A percentile compares a stretch with the other conserved stretches of the same genome.
Evolutionary conservation across 2,113 vertebrate species (phyloP).

Genomic region (Anarrhichthys ocellatus): DNA sequence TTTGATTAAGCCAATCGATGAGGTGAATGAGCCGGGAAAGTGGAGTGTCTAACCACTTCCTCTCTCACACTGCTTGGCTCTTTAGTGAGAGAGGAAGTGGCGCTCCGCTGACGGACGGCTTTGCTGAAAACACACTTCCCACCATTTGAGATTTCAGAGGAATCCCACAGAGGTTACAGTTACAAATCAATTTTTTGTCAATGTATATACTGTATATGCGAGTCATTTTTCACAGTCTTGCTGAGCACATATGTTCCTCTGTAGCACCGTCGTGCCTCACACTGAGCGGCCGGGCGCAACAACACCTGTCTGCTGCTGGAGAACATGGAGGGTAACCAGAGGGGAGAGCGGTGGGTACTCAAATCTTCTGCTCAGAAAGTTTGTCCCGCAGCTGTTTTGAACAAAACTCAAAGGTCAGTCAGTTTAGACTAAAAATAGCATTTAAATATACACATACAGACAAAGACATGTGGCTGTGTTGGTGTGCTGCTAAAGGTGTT

Average conservation of each 20-base stretch:
- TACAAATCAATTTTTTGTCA: slow-evolving; percentile 11
- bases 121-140: slow-evolving; percentile 29
- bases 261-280: too few species aligned
- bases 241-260: too few species aligned
- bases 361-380: too few species aligned
- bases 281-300: too few species aligned
- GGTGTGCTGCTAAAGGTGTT: neutral
- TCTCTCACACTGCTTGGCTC: slow-evolving; percentile 2
- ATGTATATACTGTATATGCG: neutral
- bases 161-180: slow-evolving; percentile 14
- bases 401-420: too few species aligned
- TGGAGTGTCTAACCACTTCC: slow-evolving; percentile 44
- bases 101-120: neutral
- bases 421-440: neutral
- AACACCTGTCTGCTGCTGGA: too few species aligned
- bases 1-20: slow-evolving; percentile 65
- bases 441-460: neutral
- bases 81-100: neutral
- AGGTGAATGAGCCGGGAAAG: slow-evolving; percentile 50
- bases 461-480: neutral
- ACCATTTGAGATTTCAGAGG: slow-evolving; percentile 7
- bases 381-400: too few species aligned
- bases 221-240: too few species aligned
- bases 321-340: too few species aligned
- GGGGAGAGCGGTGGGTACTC: too few species aligned